Evolutionary conservation across 2,888 invertebrate species (phyloP).

Genomic region (Troides helena): DNA sequence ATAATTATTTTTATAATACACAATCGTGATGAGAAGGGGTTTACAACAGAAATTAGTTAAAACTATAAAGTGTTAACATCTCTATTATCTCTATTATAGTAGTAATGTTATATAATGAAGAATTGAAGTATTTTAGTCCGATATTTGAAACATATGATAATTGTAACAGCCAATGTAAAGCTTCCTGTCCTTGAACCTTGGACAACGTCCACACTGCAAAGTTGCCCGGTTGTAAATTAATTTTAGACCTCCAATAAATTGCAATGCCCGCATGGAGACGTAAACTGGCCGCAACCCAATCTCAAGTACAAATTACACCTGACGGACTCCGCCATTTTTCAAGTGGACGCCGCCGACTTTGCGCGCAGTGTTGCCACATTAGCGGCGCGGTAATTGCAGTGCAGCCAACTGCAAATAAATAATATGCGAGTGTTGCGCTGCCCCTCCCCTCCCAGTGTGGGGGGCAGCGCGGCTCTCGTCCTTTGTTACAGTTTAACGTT

Average conservation of each 20-base stretch:
- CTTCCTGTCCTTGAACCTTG: too few relatives aligned
- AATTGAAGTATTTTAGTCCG: too few relatives aligned
- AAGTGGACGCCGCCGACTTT: constrained; percentile 39
- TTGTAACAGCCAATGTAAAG: too few relatives aligned
- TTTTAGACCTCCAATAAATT: constrained; percentile 12
- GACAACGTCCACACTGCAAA: too few relatives aligned
- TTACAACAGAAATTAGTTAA: too few relatives aligned
- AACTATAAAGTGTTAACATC: too few relatives aligned
- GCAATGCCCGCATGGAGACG: constrained; percentile 6
- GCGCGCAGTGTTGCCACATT: constrained; percentile 53
- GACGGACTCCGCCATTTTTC: constrained; percentile 40
- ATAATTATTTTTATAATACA: too few relatives aligned
- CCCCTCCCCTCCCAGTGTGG: constrained; percentile 35
- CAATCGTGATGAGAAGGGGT: too few relatives aligned
- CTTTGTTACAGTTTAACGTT: constrained; percentile 26
- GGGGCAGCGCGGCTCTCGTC: constrained; percentile 35
- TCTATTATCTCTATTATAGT: too few relatives aligned
- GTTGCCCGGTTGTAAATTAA: background rate
- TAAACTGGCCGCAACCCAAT: constrained; percentile 12
- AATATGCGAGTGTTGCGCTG: constrained; percentile 36
- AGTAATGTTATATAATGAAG: too few relatives aligned
- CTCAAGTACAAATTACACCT: constrained; percentile 31
- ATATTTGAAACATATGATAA: too few relatives aligned
- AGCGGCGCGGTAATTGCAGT: constrained; percentile 51
- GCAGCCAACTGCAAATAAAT: constrained; percentile 51